Evolutionary conservation across 2,113 vertebrate genomes (phyloP).

Genomic region (Rallus limicola): DNA sequence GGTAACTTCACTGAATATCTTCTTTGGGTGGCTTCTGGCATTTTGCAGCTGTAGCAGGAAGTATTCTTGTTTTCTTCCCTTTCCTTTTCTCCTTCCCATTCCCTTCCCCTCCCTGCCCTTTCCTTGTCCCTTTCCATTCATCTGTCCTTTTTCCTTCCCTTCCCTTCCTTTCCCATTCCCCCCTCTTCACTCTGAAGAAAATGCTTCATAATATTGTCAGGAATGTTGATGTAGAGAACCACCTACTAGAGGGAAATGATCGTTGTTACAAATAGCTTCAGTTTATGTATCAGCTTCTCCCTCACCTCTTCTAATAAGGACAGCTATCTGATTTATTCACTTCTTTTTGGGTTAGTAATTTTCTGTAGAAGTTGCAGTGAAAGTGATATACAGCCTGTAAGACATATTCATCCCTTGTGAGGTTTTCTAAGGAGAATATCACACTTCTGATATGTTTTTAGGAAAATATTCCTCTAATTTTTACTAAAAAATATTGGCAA

Average conservation of each 20-base stretch:
- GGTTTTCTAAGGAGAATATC: slow-evolving; percentile 6
- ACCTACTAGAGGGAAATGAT: neutral
- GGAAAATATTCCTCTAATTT: slow-evolving; percentile 6
- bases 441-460: neutral
- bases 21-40: neutral
- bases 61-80: neutral
- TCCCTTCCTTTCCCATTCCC: too few relatives aligned
- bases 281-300: neutral
- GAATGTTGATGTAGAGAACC: neutral
- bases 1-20: neutral
- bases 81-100: too few relatives aligned
- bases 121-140: too few relatives aligned
- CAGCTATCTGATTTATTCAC: neutral
- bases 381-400: neutral
- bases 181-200: neutral
- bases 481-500: neutral
- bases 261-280: neutral
- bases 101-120: too few relatives aligned
- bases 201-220: neutral
- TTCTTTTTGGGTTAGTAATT: slow-evolving; percentile 43
- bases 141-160: too few relatives aligned
- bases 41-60: neutral
- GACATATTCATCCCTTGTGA: slow-evolving; percentile 36
- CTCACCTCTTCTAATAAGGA: slow-evolving; percentile 20
- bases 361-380: slow-evolving; percentile 14